These are phyloP conservation scores for Hippopotamus amphibius DNA, from an alignment of 2,113 vertebrate species.

Conservation along the genomic window DNA sequence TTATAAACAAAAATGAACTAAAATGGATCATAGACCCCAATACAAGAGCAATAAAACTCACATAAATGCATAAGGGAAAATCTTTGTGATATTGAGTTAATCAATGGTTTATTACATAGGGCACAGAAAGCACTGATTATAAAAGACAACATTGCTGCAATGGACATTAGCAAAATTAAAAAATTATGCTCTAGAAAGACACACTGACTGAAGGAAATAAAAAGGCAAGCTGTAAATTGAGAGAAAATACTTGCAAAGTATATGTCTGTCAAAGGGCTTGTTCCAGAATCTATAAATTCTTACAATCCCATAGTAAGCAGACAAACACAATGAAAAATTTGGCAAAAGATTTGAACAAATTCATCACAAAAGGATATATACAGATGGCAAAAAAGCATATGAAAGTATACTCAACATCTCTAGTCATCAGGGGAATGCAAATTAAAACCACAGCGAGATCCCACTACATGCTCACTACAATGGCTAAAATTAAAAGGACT, in stretches of 20 bases:
- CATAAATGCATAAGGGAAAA: background rate
- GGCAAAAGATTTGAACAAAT: background rate
- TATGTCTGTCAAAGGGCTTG: background rate
- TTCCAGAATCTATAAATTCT: constrained; percentile 17
- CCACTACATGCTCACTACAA: background rate
- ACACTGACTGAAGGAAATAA: background rate
- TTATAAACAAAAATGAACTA: constrained; percentile 37
- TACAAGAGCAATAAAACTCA: background rate
- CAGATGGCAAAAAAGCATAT: background rate
- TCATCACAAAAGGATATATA: background rate
- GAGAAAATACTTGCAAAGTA: constrained; percentile 42
- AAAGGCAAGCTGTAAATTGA: background rate
- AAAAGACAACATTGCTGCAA: background rate
- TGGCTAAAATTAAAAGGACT: background rate
- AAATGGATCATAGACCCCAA: background rate
- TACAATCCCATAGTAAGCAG: background rate
- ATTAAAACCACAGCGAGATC: background rate
- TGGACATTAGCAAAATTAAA: background rate
- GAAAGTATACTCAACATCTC: background rate
- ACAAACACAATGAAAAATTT: background rate
- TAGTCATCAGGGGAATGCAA: background rate
- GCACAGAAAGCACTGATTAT: background rate
- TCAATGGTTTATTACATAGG: background rate
- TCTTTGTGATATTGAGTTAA: background rate
- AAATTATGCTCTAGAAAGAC: background rate